A percentile compares a stretch with the other conserved stretches of the same genome.
These are phyloP conservation scores for Aelia acuminata DNA, from an alignment of 2,888 invertebrate species.

Conservation along the genomic window DNA sequence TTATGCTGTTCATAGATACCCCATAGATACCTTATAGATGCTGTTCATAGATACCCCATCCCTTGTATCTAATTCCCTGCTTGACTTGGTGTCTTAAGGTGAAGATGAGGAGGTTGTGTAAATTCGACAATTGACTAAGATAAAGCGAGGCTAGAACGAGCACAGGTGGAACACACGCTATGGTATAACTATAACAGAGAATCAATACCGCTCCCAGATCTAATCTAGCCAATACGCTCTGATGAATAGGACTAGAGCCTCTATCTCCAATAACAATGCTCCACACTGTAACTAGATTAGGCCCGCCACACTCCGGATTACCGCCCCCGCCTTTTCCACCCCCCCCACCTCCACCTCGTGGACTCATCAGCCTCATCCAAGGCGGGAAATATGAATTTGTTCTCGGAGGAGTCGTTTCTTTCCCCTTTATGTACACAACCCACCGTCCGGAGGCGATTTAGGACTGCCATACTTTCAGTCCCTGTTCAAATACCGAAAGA, in stretches of 20 bases:
- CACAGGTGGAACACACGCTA: not conserved
- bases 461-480: not conserved
- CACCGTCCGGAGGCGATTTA: not conserved
- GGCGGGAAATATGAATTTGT: conserved; percentile 25
- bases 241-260: conserved; percentile 55
- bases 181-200: conserved; percentile 51
- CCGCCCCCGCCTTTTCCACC: conserved; percentile 53
- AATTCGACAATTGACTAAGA: conserved; percentile 36
- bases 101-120: conserved; percentile 19
- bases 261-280: conserved; percentile 59
- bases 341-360: not conserved
- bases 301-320: conserved; percentile 51
- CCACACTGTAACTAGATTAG: conserved; percentile 55
- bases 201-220: conserved; percentile 55
- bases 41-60: no score
- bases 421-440: not conserved
- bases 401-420: not conserved
- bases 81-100: no score
- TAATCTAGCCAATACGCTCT: conserved; percentile 60
- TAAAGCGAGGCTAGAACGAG: not conserved
- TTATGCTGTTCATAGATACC: no score
- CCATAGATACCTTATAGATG: no score
- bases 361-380: no score
- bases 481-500: not conserved
- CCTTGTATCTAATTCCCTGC: no score